Evolutionary conservation across 1,140 invertebrate species (phyloP), one percentile per base, ranked within the genome.

Genomic region (Harlomillsia oculata): DNA sequence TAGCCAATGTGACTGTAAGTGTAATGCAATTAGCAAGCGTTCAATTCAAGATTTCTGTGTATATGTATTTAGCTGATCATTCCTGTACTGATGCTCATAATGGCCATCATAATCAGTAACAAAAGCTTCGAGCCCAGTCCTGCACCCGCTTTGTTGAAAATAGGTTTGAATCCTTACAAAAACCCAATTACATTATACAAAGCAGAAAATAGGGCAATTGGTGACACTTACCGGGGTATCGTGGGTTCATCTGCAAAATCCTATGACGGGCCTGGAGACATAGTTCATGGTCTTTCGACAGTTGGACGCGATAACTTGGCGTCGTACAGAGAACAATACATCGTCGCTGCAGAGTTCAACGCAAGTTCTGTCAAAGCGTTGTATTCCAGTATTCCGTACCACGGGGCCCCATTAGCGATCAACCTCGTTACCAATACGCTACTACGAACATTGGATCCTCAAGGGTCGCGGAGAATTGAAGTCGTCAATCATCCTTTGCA

Each of bases 401-500:
- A 89, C 68, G 77, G 82, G 29, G 75, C 82, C 13, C 80, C 81
- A 0, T 74, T 81, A 5, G 70, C 77, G 0, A 63, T 85, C 21
- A 77, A 77, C 65, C 45, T 78, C 5, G 60, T 82, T 3, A 72
- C 75, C 45, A 82, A 81, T 68, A 67, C 77, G 30, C 44, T 83
- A 32, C 68, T 82, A 5, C 68, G 73, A 45, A 70, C 46, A 25
- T 20, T 68, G 0, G 37, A 30, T 23, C 70, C 20, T 59, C 67
- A n/a, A 65, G 69, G 16, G 34, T 65, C 76, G 1, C 75, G 75
- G 59, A 74, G 72, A 1, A 80, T 92, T 34, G 70, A 69, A 5
- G 75, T 77, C 0, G 68, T 71, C 34, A 85, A 84, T 71, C 76
- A 82, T 66, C 84, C 84, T 0, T 71, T 88, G 65, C 80, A 82